These are phyloP conservation scores for Silurus lanzhouensis DNA, from an alignment of 2,797 vertebrate genomes.

Conservation along the genomic window DNA sequence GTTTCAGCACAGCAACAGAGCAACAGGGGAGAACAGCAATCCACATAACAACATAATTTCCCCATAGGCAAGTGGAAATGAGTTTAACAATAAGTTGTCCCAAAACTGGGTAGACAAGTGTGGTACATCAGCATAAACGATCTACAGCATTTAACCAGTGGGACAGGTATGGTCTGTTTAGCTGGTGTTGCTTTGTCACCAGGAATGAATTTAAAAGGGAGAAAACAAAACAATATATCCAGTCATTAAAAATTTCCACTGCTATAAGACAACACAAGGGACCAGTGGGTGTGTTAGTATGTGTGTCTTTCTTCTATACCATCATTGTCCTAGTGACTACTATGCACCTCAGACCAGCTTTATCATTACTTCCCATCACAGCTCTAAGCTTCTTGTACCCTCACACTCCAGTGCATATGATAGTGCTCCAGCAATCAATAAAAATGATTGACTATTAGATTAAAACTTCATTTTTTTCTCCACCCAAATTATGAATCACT, in stretches of 20 bases:
- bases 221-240: slow-evolving; percentile 48
- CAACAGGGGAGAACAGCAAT: neutral
- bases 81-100: slow-evolving; percentile 54
- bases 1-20: slow-evolving; percentile 27
- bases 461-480: neutral
- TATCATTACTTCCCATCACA: slow-evolving; percentile 47
- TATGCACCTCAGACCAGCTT: slow-evolving; percentile 22
- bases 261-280: slow-evolving; percentile 41
- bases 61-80: slow-evolving; percentile 17
- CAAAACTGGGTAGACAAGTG: slow-evolving; percentile 23
- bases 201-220: slow-evolving; percentile 52
- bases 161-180: slow-evolving; percentile 64
- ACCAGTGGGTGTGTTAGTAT: neutral
- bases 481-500: neutral
- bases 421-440: slow-evolving; percentile 39
- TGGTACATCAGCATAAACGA: slow-evolving; percentile 57
- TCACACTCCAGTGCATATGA: slow-evolving; percentile 21
- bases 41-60: slow-evolving; percentile 14
- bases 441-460: slow-evolving; percentile 4
- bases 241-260: slow-evolving; percentile 66
- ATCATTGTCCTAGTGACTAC: slow-evolving; percentile 24
- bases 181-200: slow-evolving; percentile 48
- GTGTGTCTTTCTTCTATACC: neutral
- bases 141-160: slow-evolving; percentile 61
- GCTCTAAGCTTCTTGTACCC: slow-evolving; percentile 29